These are phyloP conservation scores for Distichodus sexfasciatus DNA, from an alignment of 2,797 vertebrate genomes.

Conservation along the genomic window DNA sequence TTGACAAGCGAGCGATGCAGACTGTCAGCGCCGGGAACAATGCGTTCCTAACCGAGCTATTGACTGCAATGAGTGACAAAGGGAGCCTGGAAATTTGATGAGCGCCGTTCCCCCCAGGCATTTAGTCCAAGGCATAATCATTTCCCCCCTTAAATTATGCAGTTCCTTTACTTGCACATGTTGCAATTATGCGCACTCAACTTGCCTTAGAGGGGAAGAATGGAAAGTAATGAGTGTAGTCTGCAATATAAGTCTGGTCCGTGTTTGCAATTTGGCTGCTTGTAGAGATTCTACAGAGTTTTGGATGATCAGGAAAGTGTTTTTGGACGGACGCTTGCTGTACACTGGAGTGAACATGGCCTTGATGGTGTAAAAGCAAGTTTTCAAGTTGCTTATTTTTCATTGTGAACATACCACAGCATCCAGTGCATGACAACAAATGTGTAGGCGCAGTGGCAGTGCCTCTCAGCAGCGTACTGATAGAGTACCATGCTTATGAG, in stretches of 20 bases:
- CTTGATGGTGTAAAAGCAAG: too few relatives aligned
- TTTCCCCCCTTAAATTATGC: slow-evolving; percentile 40
- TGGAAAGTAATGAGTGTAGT: slow-evolving; percentile 12
- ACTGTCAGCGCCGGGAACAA: slow-evolving; percentile 40
- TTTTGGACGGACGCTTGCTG: background rate
- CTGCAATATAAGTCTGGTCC: background rate
- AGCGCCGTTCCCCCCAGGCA: slow-evolving; percentile 24
- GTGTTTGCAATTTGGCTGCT: background rate
- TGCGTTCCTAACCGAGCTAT: slow-evolving; percentile 17
- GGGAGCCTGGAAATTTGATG: slow-evolving; percentile 29
- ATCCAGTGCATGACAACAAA: too few relatives aligned
- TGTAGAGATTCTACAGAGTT: background rate
- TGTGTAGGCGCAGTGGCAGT: too few relatives aligned
- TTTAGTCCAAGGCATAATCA: slow-evolving; percentile 31
- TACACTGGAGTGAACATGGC: background rate
- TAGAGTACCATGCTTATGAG: too few relatives aligned
- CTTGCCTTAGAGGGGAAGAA: slow-evolving; percentile 5
- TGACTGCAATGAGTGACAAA: slow-evolving; percentile 24
- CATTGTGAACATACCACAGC: too few relatives aligned
- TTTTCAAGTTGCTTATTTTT: too few relatives aligned
- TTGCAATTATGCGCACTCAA: slow-evolving; percentile 35
- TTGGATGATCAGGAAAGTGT: background rate
- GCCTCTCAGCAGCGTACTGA: too few relatives aligned
- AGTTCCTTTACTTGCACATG: slow-evolving; percentile 20
- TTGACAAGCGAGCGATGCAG: slow-evolving; percentile 39